Conservation (phyloP, 2,888 invertebrate species). For the Acronicta psi region DNA sequence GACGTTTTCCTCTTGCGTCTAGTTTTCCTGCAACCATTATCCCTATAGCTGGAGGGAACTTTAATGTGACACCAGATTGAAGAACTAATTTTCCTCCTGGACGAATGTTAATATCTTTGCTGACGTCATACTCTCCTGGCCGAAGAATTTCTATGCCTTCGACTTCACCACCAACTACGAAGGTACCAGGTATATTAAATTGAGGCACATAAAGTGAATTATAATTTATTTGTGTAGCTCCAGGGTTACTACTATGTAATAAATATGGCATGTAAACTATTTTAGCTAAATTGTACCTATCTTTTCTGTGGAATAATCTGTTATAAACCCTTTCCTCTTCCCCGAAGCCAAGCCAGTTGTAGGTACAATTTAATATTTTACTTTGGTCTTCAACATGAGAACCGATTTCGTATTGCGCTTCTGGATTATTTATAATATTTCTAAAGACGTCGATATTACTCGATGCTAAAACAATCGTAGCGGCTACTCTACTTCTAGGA, state of each 20-base stretch:
- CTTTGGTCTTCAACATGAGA: slow-evolving; percentile 98
- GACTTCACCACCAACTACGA: slow-evolving; percentile 96
- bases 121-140: slow-evolving; percentile 96
- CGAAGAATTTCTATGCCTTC: slow-evolving; percentile 95
- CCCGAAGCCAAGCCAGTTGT: slow-evolving; percentile 96
- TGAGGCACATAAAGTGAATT: slow-evolving; percentile 94
- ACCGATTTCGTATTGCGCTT: slow-evolving; percentile 97
- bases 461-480: slow-evolving; percentile 97
- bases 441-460: slow-evolving; percentile 96
- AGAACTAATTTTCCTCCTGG: slow-evolving; percentile 97
- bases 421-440: slow-evolving; percentile 97
- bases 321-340: slow-evolving; percentile 93
- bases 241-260: slow-evolving; percentile 96
- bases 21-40: slow-evolving; percentile 98
- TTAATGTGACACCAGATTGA: slow-evolving; percentile 95
- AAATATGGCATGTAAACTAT: slow-evolving; percentile 97
- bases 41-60: slow-evolving; percentile 97
- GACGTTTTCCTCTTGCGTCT: slow-evolving; percentile 94
- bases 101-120: slow-evolving; percentile 97
- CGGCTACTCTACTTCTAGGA: slow-evolving; percentile 97
- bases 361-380: slow-evolving; percentile 96
- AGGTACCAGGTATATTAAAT: slow-evolving; percentile 92
- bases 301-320: slow-evolving; percentile 94
- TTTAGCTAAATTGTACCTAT: slow-evolving; percentile 98
- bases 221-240: slow-evolving; percentile 94